Evolutionary conservation across 92 coral and sea anemone genomes (phyloP).

Genomic region (Porites lobata): DNA sequence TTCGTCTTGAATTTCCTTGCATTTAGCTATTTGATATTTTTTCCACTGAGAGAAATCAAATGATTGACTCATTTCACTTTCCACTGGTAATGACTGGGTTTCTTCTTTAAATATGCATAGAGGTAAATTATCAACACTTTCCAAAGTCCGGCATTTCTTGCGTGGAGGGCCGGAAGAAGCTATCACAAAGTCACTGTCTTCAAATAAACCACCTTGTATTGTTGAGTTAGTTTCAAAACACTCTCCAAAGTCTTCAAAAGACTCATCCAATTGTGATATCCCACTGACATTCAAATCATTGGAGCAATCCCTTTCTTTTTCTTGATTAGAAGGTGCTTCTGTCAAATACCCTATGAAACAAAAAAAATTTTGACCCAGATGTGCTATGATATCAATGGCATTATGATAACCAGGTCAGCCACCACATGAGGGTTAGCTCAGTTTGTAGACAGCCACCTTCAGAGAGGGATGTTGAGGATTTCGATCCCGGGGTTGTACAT

Average conservation of each 20-base stretch:
- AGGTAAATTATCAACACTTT: background rate
- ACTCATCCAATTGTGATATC: slow-evolving; percentile 19
- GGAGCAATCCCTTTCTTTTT: background rate
- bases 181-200: background rate
- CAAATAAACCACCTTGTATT: background rate
- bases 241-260: slow-evolving; percentile 7
- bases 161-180: slow-evolving; percentile 3
- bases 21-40: slow-evolving; percentile 74
- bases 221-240: background rate
- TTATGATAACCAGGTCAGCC: too few relatives aligned
- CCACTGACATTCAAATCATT: slow-evolving; percentile 33
- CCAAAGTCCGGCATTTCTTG: background rate
- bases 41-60: slow-evolving; percentile 90
- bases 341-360: background rate
- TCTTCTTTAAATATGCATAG: background rate
- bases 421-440: too few relatives aligned
- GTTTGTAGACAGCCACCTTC: too few relatives aligned
- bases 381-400: too few relatives aligned
- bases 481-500: too few relatives aligned
- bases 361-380: too few relatives aligned
- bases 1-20: slow-evolving; percentile 54
- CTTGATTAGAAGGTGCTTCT: background rate
- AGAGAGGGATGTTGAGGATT: too few relatives aligned
- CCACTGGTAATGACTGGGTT: slow-evolving; percentile 9
- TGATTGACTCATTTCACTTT: slow-evolving; percentile 26